Evolutionary conservation across 2,797 vertebrate species (phyloP).

Genomic region (Apogon talboti): DNA sequence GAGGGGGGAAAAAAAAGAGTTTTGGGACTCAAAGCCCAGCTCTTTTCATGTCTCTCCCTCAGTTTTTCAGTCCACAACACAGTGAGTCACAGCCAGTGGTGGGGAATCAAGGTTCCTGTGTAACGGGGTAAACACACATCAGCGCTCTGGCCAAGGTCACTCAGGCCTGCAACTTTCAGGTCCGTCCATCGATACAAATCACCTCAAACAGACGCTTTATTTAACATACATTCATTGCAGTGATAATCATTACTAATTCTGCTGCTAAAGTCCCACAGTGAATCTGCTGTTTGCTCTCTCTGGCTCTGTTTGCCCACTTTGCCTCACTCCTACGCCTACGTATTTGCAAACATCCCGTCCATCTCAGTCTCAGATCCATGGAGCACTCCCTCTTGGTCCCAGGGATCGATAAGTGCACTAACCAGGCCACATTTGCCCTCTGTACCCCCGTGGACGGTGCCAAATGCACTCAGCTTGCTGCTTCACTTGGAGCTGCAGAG

Average conservation of each 20-base stretch:
- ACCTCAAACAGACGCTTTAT: background rate
- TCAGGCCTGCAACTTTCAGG: conserved; percentile 40
- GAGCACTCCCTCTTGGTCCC: background rate
- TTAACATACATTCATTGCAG: background rate
- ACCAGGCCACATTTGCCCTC: conserved; percentile 44
- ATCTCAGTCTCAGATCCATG: background rate
- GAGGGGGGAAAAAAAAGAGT: conserved; percentile 2
- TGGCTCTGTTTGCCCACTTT: background rate
- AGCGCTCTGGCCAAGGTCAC: conserved; percentile 66
- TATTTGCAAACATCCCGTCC: conserved; percentile 19
- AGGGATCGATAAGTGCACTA: conserved; percentile 65
- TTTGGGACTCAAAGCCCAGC: conserved; percentile 25
- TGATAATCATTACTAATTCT: background rate
- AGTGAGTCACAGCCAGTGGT: conserved; percentile 27
- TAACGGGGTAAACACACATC: conserved; percentile 73
- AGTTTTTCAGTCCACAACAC: conserved; percentile 15
- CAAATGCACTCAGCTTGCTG: conserved; percentile 6
- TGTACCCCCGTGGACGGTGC: conserved; percentile 46
- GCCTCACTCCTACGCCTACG: background rate
- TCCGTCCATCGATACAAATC: conserved; percentile 3
- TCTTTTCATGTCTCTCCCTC: conserved; percentile 12
- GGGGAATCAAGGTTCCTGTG: conserved; percentile 71
- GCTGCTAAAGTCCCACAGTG: background rate
- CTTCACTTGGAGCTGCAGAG: conserved; percentile 10
- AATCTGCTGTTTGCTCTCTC: background rate